A percentile compares a stretch with the other conserved stretches of the same genome.
Conservation (phyloP, 2,888 invertebrate genomes). For the Brenthis daphne region DNA sequence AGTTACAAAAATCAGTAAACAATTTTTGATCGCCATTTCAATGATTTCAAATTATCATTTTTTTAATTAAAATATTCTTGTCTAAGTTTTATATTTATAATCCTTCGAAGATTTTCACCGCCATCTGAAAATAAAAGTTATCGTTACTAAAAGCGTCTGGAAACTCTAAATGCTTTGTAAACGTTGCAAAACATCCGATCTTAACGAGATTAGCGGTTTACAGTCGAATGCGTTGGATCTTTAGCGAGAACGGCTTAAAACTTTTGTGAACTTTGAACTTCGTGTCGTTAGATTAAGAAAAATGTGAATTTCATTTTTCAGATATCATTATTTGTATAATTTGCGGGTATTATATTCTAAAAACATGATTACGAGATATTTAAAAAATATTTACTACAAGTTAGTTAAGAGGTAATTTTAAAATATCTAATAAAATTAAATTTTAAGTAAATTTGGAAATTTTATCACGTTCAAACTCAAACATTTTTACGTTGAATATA, state of each 20-base stretch:
- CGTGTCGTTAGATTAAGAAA: constrained; percentile 13
- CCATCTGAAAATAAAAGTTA: constrained; percentile 8
- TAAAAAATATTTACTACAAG: too few relatives aligned
- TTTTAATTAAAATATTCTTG: constrained; percentile 1
- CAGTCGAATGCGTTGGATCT: constrained; percentile 25
- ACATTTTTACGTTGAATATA: too few relatives aligned
- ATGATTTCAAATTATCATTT: constrained; percentile 16
- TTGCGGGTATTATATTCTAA: too few relatives aligned
- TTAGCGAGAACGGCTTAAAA: constrained; percentile 26
- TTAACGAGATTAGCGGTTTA: constrained; percentile 29
- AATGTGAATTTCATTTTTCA: constrained; percentile 22
- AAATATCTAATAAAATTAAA: too few relatives aligned
- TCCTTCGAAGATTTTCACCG: neutral
- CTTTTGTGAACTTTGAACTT: constrained; percentile 21
- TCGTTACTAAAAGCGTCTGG: constrained; percentile 14
- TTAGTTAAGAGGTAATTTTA: too few relatives aligned
- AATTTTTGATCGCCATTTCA: constrained; percentile 44
- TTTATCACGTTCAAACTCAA: too few relatives aligned
- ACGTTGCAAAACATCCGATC: constrained; percentile 20
- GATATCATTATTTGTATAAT: constrained; percentile 14
- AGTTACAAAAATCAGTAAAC: constrained; percentile 39
- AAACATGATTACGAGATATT: too few relatives aligned
- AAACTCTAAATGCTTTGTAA: constrained; percentile 13
- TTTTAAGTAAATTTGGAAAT: too few relatives aligned
- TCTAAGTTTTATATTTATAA: neutral